Evolutionary conservation across 2,113 vertebrate genomes (phyloP), one percentile per base, ranked within the genome.

Genomic region (Mohoua ochrocephala): DNA sequence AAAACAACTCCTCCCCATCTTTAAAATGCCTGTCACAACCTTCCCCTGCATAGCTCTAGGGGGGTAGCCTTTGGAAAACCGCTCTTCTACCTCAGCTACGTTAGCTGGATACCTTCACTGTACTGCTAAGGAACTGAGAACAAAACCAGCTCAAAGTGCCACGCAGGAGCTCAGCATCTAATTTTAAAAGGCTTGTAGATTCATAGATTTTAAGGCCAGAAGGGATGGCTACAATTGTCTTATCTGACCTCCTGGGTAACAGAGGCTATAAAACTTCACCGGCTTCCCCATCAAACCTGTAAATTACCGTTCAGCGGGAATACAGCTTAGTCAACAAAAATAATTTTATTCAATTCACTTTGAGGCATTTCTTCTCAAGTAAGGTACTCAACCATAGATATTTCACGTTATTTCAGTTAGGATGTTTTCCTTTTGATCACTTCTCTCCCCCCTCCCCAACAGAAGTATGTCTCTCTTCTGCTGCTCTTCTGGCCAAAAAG

Each of bases 141-240:
- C 10, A 86, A 86, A 91, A 65, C 7, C 24, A 26, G n/a, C 33
- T 61, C 1, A 0, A 88, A 89, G 63, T 5, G 8, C 15, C 64
- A 63, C 2, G 45, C 31, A 79, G 20, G 12, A 68, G 16, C 31
- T 65, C 57, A 33, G 61, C 0, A 0, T 23, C 26, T 41, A 33
- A 80, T 65, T 91, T 69, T 83, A 42, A 88, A 86, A 70, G 21
- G 30, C 27, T 86, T 61, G 17, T 16, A 77, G 65, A 94, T 42
- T 93, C 33, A 93, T 4, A 87, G n/a, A 69, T 77, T 92, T 88
- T 76, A 94, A 87, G 70, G 57, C 35, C 67, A 94, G 42, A 93
- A 70, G 13, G 15, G 28, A 73, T 11, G 30, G 50, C 41, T 83
- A 84, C 5, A 76, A 87, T 13, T 73, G 59, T 70, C 39, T 77